Base-by-base conservation (phyloP, 2,888 invertebrate genomes). In the Galerucella calmariensis region DNA sequence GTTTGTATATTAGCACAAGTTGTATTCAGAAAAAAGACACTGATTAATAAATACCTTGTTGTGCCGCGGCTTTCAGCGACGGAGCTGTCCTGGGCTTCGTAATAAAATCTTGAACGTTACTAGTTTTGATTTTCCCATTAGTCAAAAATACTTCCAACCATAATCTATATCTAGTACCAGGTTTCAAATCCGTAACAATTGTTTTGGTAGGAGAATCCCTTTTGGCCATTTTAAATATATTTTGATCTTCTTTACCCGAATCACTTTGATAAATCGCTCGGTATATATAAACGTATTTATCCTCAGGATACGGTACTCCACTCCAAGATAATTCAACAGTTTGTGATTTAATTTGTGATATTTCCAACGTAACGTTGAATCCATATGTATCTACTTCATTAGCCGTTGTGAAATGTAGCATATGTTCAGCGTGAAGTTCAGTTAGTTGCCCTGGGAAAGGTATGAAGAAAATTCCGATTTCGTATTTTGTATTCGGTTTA, bases 71-170 rank as follows among this genome's bases (percentile, higher is more conserved):
- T 4, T 88, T 89, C 24, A 89, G 87, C 1, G 89, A 87, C 1
- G 88, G 87, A 56, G 88, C 88, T 67, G 89, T 86, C 74, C 93
- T 91, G 1, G 95, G 92, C 84, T 96, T 96, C 0, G 97, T 97
- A 56, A 93, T 91, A 78, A 97, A 94, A 83, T 95, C 95, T 82
- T 96, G 91, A 0, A 96, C 96, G 82, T 97, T 96, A 83, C 96
- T 96, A 70, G 95, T 95, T 86, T 95, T 95, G 75, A 95, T 94
- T 85, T 94, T 94, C 20, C 97, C 97, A 85, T 97, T 97, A 0
- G 95, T 95, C 56, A 97, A 88, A 87, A 96, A 97, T 78, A 96
- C 91, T 84, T 97, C 97, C 78, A 97, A 87, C 96, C 97, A 97
- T 27, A 97, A 89, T 62, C 95, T 92, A 85, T 96, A 97, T 83